Evolutionary conservation across 2,113 vertebrate genomes (phyloP), one percentile per base, ranked within the genome.

Genomic region (Pyrgilauda ruficollis): DNA sequence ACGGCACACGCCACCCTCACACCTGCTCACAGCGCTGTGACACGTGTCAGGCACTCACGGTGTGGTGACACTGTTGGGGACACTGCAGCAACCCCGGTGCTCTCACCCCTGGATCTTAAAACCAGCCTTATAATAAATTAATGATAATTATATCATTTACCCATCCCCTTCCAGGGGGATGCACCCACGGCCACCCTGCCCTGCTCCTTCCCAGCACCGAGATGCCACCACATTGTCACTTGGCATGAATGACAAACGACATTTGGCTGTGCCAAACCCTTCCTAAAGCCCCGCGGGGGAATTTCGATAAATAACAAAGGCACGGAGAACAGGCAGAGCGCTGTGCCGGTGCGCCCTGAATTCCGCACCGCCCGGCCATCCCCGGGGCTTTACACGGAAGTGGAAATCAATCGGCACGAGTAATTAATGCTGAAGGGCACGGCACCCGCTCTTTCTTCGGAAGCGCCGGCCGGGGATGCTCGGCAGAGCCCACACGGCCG

Each of bases 171-270:
- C 62, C 82, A 41, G 35, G 7, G 81, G 23, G 67, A 35, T 0
- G 7, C n/a, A 3, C 19, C 31, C 58, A 0, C 14, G 4, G 2
- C 55, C 47, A 0, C 49, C 59, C 75, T 2, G 39, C 69, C 6
- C 46, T 0, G 35, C 75, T 47, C 82, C 78, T 78, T 68, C 56
- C 77, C 46, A 1, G 28, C 1, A 0, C 30, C 3, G 26, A 55
- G 89, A 74, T 82, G 84, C 82, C 87, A 84, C 66, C 78, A 3
- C 73, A 0, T 6, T 27, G 72, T 28, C 81, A 2, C 6, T 50
- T 0, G 7, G 73, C 52, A 21, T 33, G 24, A 23, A 27, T 81
- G 21, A 52, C 50, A 17, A 59, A 16, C 8, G 2, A 12, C 61
- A 17, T 6, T 20, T 1, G 3, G 14, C 41, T 7, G 55, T 10